phyloP scores from a whole-genome alignment of 1,140 invertebrate species.

The Steinernema khuongi region DNA sequence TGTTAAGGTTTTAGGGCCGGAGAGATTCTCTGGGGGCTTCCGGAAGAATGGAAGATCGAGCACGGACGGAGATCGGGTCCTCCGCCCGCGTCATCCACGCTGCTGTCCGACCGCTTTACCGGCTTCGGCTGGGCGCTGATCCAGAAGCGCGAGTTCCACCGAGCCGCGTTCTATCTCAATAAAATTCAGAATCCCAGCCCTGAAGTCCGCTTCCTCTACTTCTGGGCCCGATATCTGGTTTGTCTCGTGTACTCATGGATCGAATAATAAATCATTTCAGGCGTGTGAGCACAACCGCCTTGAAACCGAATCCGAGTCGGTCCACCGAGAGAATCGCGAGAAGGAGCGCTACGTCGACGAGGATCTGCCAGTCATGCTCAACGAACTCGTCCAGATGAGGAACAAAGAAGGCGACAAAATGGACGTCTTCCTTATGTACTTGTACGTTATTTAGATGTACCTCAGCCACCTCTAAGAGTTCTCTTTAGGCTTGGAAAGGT shows the following conservation, averaged over 20 bases:
- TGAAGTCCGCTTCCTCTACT: constrained; percentile 24
- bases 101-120: not conserved
- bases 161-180: constrained; percentile 21
- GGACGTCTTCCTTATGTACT: constrained; percentile 25
- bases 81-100: not conserved
- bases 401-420: constrained; percentile 7
- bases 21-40: constrained; percentile 22
- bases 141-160: constrained; percentile 22
- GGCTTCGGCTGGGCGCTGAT: constrained; percentile 11
- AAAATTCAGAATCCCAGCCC: not conserved
- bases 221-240: constrained; percentile 30
- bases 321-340: constrained; percentile 23
- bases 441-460: constrained; percentile 23
- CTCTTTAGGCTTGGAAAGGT: constrained; percentile 12
- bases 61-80: not conserved
- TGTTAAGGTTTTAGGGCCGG: constrained; percentile 26
- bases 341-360: constrained; percentile 16
- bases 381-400: not conserved
- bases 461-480: not conserved
- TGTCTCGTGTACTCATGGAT: constrained; percentile 11
- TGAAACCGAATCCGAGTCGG: constrained; percentile 23
- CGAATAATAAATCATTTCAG: constrained; percentile 24
- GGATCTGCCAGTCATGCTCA: constrained; percentile 2
- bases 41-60: not conserved
- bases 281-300: constrained; percentile 23